Percentiles rank a stretch among this genome's conserved stretches.
These are phyloP conservation scores for Cephalotes varians DNA, from an alignment of 2,888 invertebrate genomes.

Conservation along the genomic window DNA sequence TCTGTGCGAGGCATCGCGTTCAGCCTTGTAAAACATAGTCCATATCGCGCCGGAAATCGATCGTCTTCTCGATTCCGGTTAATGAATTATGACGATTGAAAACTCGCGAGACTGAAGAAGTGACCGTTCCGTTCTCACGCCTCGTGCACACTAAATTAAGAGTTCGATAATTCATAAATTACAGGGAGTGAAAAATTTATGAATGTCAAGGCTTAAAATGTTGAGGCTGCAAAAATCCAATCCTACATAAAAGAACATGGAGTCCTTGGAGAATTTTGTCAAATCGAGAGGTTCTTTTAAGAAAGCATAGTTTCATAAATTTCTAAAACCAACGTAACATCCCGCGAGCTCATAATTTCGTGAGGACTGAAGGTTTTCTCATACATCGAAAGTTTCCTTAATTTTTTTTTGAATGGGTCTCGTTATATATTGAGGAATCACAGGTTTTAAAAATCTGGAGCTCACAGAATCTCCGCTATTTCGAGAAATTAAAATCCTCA, in stretches of 20 bases:
- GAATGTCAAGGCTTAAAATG: neutral
- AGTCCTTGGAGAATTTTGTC: too few species aligned
- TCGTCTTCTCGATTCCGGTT: neutral
- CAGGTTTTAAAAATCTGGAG: neutral
- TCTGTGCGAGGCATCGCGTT: neutral
- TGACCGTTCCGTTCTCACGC: neutral
- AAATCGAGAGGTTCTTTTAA: too few species aligned
- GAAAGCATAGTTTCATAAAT: slow-evolving; percentile 15
- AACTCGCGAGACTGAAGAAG: neutral
- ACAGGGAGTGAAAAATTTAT: neutral
- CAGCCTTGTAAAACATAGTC: neutral
- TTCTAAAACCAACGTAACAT: slow-evolving; percentile 6
- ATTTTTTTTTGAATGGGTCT: neutral
- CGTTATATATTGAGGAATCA: neutral
- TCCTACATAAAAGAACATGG: too few species aligned
- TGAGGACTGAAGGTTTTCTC: neutral
- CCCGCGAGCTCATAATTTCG: neutral
- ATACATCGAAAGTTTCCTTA: neutral
- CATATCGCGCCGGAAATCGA: neutral
- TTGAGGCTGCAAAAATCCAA: neutral
- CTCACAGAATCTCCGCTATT: neutral
- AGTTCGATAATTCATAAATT: neutral
- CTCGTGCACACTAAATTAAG: slow-evolving; percentile 7
- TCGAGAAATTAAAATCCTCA: neutral
- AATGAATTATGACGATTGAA: neutral